A percentile compares a stretch with the other conserved stretches of the same genome.
These are phyloP conservation scores for Disparrhopalites patrizii DNA, from an alignment of 2,888 invertebrate species.

Conservation along the genomic window DNA sequence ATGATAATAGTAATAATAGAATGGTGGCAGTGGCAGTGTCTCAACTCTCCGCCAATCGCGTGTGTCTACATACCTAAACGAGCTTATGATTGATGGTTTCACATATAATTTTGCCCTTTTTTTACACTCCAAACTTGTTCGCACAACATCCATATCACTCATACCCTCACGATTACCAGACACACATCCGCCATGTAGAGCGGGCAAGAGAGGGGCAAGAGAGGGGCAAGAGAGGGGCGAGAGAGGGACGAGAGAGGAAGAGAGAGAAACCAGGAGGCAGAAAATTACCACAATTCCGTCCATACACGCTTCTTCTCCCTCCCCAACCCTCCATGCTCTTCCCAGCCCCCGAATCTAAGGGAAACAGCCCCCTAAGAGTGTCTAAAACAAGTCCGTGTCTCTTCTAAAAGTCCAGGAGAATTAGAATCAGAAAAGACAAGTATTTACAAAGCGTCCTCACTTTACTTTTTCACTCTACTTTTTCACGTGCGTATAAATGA, in stretches of 20 bases:
- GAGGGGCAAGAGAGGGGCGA: background rate
- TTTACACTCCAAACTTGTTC: slow-evolving; percentile 1
- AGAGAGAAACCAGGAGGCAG: background rate
- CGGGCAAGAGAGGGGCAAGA: background rate
- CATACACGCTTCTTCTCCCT: no score
- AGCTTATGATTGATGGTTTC: slow-evolving; percentile 24
- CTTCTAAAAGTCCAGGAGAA: background rate
- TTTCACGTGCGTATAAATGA: no score
- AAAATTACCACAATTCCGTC: slow-evolving; percentile 8
- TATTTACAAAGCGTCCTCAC: background rate
- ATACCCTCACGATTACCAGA: no score
- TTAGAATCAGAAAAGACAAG: background rate
- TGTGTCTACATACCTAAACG: slow-evolving; percentile 16
- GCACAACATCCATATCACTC: no score
- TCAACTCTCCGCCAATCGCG: background rate
- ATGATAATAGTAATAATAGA: background rate
- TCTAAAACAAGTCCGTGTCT: no score
- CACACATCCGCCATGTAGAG: background rate
- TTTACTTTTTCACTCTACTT: background rate
- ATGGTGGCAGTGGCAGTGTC: background rate
- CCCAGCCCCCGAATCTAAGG: no score
- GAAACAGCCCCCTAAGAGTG: no score
- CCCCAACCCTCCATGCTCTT: no score
- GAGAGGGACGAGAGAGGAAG: background rate
- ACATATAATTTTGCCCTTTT: slow-evolving; percentile 18